Conservation (phyloP, 2,888 invertebrate species). For the Acleris cristana region DNA sequence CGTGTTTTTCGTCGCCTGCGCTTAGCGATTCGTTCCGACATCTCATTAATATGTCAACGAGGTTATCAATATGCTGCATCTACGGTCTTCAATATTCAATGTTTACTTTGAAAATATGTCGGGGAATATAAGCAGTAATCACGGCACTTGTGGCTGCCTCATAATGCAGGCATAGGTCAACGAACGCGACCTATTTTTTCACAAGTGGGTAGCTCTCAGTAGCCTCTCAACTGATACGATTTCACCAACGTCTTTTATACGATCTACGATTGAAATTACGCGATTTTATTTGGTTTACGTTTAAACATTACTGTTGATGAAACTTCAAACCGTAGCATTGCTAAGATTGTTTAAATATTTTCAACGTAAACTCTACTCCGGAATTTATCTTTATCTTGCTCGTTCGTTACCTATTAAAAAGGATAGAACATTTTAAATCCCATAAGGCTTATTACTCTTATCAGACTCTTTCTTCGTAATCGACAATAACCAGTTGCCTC, state of each 20-base stretch:
- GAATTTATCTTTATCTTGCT: no score
- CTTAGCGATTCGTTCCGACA: slow-evolving; percentile 71
- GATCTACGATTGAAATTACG: slow-evolving; percentile 17
- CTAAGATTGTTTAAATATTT: slow-evolving; percentile 16
- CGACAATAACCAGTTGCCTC: no score
- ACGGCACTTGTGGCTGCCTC: slow-evolving; percentile 35
- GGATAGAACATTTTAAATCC: no score
- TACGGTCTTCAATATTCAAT: slow-evolving; percentile 54
- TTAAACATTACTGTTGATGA: slow-evolving; percentile 11
- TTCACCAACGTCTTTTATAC: slow-evolving; percentile 57
- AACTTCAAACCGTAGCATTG: neutral
- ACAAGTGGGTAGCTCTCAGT: slow-evolving; percentile 60
- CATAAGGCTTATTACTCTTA: no score
- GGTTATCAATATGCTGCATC: slow-evolving; percentile 70
- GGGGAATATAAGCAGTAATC: slow-evolving; percentile 27
- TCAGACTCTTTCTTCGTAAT: no score
- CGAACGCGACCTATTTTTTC: slow-evolving; percentile 75
- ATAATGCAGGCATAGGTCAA: slow-evolving; percentile 59
- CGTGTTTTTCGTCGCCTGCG: slow-evolving; percentile 71
- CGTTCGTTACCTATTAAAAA: no score
- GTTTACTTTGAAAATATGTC: slow-evolving; percentile 50
- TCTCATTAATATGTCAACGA: slow-evolving; percentile 78
- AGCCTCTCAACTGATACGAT: slow-evolving; percentile 63
- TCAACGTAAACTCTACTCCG: neutral
- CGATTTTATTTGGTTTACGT: slow-evolving; percentile 23